A percentile compares a stretch with the other conserved stretches of the same genome.
Conservation (phyloP, 2,113 vertebrate genomes). For the Austrofundulus limnaeus region DNA sequence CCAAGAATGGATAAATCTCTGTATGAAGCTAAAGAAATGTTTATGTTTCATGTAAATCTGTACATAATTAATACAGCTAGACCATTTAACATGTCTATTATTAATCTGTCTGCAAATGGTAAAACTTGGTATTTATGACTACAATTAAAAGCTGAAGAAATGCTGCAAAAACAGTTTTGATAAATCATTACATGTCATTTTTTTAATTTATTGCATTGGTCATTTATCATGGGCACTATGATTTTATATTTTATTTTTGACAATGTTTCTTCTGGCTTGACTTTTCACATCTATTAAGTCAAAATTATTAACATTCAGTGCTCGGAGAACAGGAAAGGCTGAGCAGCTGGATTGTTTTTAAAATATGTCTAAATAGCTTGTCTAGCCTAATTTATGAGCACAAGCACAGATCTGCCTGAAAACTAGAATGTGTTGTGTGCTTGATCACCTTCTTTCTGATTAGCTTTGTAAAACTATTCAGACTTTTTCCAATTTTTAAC, state of each 20-base stretch:
- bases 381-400: constrained; percentile 34
- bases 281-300: not conserved
- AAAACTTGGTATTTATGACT: too few species aligned
- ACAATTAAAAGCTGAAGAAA: not conserved
- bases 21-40: too few species aligned
- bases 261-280: not conserved
- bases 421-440: constrained; percentile 9
- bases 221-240: not conserved
- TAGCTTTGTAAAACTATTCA: too few species aligned
- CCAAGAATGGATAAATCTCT: too few species aligned
- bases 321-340: constrained; percentile 2
- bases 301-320: constrained; percentile 7
- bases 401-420: constrained; percentile 17
- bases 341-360: constrained; percentile 25
- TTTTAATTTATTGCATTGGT: not conserved
- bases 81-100: too few species aligned
- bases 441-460: constrained; percentile 18
- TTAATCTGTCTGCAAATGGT: too few species aligned
- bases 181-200: not conserved
- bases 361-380: constrained; percentile 30
- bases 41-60: too few species aligned
- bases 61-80: too few species aligned
- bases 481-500: too few species aligned
- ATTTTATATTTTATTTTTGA: not conserved
- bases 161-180: not conserved